These are phyloP conservation scores for Remorina albescens DNA, from an alignment of 2,797 vertebrate genomes.

Conservation along the genomic window DNA sequence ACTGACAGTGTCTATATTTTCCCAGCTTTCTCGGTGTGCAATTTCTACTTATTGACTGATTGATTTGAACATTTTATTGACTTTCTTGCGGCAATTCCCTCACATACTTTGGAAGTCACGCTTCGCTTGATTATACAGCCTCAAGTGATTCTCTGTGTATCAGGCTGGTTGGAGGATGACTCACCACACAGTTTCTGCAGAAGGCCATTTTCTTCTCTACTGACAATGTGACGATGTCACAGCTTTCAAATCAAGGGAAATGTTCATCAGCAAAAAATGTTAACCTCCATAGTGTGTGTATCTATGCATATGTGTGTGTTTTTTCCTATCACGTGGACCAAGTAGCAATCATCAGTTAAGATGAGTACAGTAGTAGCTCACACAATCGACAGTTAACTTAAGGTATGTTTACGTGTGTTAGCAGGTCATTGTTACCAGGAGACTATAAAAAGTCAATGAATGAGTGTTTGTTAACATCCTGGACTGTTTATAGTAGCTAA, in stretches of 20 bases:
- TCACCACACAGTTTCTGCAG: constrained; percentile 13
- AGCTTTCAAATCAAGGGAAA: constrained; percentile 39
- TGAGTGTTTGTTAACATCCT: background rate
- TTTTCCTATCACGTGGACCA: background rate
- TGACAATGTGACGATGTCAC: constrained; percentile 3
- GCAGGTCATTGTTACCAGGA: background rate
- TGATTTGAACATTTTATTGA: constrained; percentile 51
- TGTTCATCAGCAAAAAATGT: background rate
- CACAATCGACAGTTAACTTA: background rate
- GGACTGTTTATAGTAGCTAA: background rate
- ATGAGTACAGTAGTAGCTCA: background rate
- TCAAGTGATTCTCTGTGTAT: background rate
- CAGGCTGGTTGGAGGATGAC: constrained; percentile 17
- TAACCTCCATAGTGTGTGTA: background rate
- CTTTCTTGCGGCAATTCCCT: constrained; percentile 8
- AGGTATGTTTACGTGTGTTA: background rate
- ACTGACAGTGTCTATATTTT: constrained; percentile 6
- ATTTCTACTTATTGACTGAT: constrained; percentile 44
- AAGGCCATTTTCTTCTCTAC: background rate
- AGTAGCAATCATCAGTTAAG: background rate
- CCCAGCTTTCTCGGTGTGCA: background rate
- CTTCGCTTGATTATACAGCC: constrained; percentile 32
- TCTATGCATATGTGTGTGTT: background rate
- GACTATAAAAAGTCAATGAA: background rate
- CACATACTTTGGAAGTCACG: constrained; percentile 18